phyloP scores from a whole-genome alignment of 2,888 invertebrate genomes.

The Polylopha cassiicola region DNA sequence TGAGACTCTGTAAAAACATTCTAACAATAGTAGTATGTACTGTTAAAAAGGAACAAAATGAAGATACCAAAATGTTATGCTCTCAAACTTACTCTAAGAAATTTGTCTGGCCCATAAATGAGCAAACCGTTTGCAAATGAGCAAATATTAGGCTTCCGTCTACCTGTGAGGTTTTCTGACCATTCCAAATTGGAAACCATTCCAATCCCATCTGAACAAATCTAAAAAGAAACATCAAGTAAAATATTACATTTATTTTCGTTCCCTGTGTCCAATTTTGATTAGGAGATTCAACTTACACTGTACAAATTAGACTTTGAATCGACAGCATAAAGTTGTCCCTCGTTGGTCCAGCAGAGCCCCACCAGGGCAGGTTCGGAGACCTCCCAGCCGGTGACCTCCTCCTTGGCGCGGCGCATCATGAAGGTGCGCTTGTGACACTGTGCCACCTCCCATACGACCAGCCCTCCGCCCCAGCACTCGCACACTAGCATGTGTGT shows the following conservation, averaged over 20 bases:
- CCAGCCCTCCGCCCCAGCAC: slow-evolving; percentile 61
- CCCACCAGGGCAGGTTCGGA: slow-evolving; percentile 45
- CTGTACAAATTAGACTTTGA: slow-evolving; percentile 47
- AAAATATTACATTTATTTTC: background rate
- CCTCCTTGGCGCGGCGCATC: slow-evolving; percentile 48
- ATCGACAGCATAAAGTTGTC: slow-evolving; percentile 61
- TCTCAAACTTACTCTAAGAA: slow-evolving; percentile 51
- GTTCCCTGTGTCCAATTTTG: background rate
- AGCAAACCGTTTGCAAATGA: slow-evolving; percentile 56
- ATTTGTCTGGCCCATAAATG: slow-evolving; percentile 58
- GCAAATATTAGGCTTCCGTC: slow-evolving; percentile 44
- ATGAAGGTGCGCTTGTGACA: slow-evolving; percentile 57
- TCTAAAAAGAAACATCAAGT: slow-evolving; percentile 34
- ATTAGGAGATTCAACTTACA: slow-evolving; percentile 38
- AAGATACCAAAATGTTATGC: background rate
- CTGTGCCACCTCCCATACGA: slow-evolving; percentile 69
- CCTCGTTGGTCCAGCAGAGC: slow-evolving; percentile 59
- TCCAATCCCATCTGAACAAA: slow-evolving; percentile 59
- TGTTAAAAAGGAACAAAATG: background rate
- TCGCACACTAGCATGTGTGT: slow-evolving; percentile 59
- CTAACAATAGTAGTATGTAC: background rate
- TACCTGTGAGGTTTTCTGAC: slow-evolving; percentile 43
- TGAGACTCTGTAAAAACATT: slow-evolving; percentile 43
- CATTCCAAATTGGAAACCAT: slow-evolving; percentile 59
- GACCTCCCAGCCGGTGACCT: slow-evolving; percentile 47